Conservation (phyloP, 2,113 vertebrate species). For the Nematolebias whitei region DNA sequence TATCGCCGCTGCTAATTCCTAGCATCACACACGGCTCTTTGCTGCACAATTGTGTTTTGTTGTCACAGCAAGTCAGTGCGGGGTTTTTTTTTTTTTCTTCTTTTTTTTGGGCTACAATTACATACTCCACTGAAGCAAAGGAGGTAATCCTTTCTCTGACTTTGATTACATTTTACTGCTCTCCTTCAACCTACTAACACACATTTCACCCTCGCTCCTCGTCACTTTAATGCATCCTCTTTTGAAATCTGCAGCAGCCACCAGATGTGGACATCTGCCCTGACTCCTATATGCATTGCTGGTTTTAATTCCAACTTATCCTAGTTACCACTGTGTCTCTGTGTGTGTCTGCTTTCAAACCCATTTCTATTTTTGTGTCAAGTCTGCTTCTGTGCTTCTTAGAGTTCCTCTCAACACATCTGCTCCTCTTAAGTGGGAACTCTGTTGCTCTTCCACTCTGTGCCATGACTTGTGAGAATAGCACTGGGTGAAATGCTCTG, state of each 20-base stretch:
- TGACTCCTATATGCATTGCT: slow-evolving; percentile 7
- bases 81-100: too few species aligned
- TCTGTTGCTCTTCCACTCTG: slow-evolving; percentile 15
- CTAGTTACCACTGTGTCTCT: slow-evolving; percentile 5
- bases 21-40: slow-evolving; percentile 41
- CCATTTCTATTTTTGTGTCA: slow-evolving; percentile 4
- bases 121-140: slow-evolving; percentile 76
- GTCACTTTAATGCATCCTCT: background rate
- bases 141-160: slow-evolving; percentile 70
- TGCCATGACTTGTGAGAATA: slow-evolving; percentile 34
- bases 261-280: slow-evolving; percentile 17
- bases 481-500: slow-evolving; percentile 14
- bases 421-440: slow-evolving; percentile 24
- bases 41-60: slow-evolving; percentile 67
- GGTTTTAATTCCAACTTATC: background rate
- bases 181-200: slow-evolving; percentile 48
- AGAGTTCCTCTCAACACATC: slow-evolving; percentile 39
- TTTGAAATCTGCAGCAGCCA: slow-evolving; percentile 30
- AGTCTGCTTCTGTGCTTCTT: slow-evolving; percentile 24
- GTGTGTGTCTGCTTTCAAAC: slow-evolving; percentile 12
- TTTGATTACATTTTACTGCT: slow-evolving; percentile 73
- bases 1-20: slow-evolving; percentile 59
- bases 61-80: slow-evolving; percentile 48
- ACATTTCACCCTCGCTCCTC: background rate
- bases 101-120: slow-evolving; percentile 67